Conservation (phyloP, 1,140 invertebrate species). For the Calliopsis andreniformis region DNA sequence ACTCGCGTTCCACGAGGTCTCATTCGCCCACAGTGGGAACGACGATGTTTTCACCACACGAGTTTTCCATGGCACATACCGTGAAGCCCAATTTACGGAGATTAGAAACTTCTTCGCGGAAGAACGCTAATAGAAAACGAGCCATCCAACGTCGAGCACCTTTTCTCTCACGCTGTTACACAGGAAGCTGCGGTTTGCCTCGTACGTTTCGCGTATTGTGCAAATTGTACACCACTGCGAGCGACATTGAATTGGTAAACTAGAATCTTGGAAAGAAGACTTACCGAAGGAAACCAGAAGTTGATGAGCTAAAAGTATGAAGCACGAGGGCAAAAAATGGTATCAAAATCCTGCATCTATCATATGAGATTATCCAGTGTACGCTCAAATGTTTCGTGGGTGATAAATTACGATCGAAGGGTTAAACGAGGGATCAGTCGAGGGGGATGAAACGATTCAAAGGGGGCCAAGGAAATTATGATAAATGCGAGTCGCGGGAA, state of each 20-base stretch:
- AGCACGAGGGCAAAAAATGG: too few relatives aligned
- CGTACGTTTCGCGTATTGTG: conserved; percentile 4
- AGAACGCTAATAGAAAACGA: conserved; percentile 33
- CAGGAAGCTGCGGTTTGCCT: conserved; percentile 15
- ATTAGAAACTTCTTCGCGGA: conserved; percentile 17
- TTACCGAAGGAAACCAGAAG: too few relatives aligned
- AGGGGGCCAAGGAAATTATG: neutral
- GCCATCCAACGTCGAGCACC: neutral
- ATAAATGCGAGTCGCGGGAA: neutral
- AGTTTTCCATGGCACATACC: conserved; percentile 15
- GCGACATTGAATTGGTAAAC: neutral
- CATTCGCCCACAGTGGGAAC: neutral
- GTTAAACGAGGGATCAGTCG: neutral
- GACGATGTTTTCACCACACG: conserved; percentile 1
- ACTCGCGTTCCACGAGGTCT: neutral
- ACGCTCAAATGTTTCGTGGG: neutral
- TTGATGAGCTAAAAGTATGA: too few relatives aligned
- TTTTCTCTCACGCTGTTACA: neutral
- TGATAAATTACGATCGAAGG: neutral
- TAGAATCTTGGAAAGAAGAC: too few relatives aligned
- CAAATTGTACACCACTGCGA: neutral
- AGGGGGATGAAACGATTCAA: neutral
- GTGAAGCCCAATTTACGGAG: conserved; percentile 20
- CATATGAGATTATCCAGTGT: too few relatives aligned
- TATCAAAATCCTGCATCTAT: too few relatives aligned